Percentiles rank a stretch among this genome's conserved stretches.
Conservation (phyloP, 1,140 invertebrate genomes). For the Drosophila bocki region DNA sequence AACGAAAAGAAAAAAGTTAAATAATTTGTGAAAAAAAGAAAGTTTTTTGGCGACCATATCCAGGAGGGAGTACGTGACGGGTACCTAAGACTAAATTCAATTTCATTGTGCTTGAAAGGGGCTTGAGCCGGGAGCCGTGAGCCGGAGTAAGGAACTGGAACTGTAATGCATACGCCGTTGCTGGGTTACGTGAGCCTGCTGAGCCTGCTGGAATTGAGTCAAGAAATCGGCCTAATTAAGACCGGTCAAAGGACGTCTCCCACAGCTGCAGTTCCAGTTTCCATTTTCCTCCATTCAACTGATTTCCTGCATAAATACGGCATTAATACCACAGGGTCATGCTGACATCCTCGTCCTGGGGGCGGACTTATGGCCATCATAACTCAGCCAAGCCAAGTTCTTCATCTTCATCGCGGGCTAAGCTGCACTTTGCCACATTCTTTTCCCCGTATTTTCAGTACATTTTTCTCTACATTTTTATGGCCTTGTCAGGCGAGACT, state of each 20-base stretch:
- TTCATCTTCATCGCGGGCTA: slow-evolving; percentile 38
- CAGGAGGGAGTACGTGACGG: slow-evolving; percentile 70
- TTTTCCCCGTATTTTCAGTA: slow-evolving; percentile 25
- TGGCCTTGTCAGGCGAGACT: slow-evolving; percentile 51
- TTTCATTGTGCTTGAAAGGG: slow-evolving; percentile 66
- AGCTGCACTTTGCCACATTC: slow-evolving; percentile 51
- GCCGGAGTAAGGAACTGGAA: background rate
- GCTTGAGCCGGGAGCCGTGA: background rate
- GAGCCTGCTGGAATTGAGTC: slow-evolving; percentile 19
- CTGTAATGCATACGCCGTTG: slow-evolving; percentile 45
- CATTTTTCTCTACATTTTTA: slow-evolving; percentile 47
- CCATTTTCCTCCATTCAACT: background rate
- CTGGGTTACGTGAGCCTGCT: slow-evolving; percentile 56
- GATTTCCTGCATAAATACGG: slow-evolving; percentile 9
- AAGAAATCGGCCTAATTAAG: slow-evolving; percentile 29
- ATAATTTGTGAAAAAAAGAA: slow-evolving; percentile 79
- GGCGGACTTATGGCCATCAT: slow-evolving; percentile 29
- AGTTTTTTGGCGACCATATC: slow-evolving; percentile 70
- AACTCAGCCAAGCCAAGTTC: slow-evolving; percentile 28
- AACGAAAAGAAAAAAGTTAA: slow-evolving; percentile 41
- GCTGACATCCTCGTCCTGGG: slow-evolving; percentile 33
- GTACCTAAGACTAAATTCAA: slow-evolving; percentile 80
- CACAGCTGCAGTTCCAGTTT: slow-evolving; percentile 8
- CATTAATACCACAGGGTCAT: slow-evolving; percentile 6
- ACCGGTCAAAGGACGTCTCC: slow-evolving; percentile 15